These are phyloP conservation scores for Sebastes glaucus DNA, from an alignment of 2,797 vertebrate genomes.

Conservation along the genomic window DNA sequence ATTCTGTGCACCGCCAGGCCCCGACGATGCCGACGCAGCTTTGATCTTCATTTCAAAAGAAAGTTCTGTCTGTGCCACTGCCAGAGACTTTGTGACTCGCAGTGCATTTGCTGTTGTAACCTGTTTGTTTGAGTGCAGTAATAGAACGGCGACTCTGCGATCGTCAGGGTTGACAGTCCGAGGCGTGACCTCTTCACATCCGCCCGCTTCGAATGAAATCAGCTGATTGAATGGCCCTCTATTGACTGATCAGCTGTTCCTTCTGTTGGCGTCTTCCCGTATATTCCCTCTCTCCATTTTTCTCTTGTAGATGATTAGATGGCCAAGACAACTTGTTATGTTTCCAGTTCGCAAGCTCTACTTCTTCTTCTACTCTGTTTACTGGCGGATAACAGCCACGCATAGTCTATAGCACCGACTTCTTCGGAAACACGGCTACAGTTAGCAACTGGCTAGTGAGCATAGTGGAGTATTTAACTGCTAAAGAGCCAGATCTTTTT, in stretches of 20 bases:
- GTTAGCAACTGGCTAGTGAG: not conserved
- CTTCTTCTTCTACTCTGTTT: no score
- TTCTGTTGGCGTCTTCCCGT: no score
- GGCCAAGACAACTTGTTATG: no score
- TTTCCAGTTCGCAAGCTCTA: no score
- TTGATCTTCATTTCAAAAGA: constrained; percentile 86
- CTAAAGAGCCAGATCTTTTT: not conserved
- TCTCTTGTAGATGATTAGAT: no score
- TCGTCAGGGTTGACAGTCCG: constrained; percentile 31
- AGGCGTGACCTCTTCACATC: constrained; percentile 20
- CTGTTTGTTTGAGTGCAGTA: constrained; percentile 74
- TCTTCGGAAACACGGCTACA: not conserved
- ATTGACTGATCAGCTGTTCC: not conserved
- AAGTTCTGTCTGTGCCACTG: constrained; percentile 69
- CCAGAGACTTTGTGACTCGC: constrained; percentile 69
- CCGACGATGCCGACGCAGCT: constrained; percentile 58
- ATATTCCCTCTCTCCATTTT: no score
- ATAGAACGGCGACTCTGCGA: constrained; percentile 36
- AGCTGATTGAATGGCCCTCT: not conserved
- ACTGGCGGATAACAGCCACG: no score
- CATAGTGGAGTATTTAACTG: not conserved
- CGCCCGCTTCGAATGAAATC: not conserved
- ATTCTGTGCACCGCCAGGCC: constrained; percentile 68
- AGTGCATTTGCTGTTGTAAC: constrained; percentile 65
- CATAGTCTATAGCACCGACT: no score